Evolutionary conservation across 53 echinoderm and acorn worm species (phyloP).

Genomic region (Astropecten irregularis): DNA sequence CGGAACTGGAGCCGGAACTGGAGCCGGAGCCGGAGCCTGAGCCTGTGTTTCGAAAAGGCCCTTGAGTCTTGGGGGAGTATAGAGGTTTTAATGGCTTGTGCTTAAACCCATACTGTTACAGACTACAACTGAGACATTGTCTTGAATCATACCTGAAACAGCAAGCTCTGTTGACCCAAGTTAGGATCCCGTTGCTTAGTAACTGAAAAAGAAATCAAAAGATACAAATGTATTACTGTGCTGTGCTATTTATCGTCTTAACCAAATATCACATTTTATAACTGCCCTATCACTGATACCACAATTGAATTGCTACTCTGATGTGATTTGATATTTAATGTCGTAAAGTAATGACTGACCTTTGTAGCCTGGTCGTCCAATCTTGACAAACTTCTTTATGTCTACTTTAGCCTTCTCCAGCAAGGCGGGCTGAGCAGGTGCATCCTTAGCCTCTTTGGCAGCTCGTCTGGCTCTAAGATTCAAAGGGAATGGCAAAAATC

Average conservation of each 20-base stretch:
- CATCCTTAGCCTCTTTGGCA: constrained; percentile 96
- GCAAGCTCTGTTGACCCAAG: constrained; percentile 83
- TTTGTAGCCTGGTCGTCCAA: constrained; percentile 97
- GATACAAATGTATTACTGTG: too few relatives aligned
- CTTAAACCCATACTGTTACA: too few relatives aligned
- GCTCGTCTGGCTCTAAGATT: constrained; percentile 80
- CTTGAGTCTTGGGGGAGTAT: background rate
- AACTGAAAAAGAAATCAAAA: constrained; percentile 56
- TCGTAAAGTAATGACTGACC: constrained; percentile 46
- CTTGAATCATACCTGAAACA: constrained; percentile 82
- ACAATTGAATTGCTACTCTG: too few relatives aligned
- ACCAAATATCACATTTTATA: too few relatives aligned
- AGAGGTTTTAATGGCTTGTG: background rate
- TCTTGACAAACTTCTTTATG: constrained; percentile 98
- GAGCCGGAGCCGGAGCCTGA: too few relatives aligned
- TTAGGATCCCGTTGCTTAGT: constrained; percentile 93
- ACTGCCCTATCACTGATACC: too few relatives aligned
- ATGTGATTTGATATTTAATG: too few relatives aligned
- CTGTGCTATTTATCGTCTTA: too few relatives aligned
- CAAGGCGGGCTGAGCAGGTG: constrained; percentile 89
- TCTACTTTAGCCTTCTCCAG: constrained; percentile 88
- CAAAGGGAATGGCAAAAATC: too few relatives aligned
- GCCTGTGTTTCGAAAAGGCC: too few relatives aligned
- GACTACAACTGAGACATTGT: too few relatives aligned
- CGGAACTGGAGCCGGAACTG: too few relatives aligned